These are phyloP conservation scores for Gasterosteus aculeatus DNA, from an alignment of 2,113 vertebrate species.

Conservation along the genomic window DNA sequence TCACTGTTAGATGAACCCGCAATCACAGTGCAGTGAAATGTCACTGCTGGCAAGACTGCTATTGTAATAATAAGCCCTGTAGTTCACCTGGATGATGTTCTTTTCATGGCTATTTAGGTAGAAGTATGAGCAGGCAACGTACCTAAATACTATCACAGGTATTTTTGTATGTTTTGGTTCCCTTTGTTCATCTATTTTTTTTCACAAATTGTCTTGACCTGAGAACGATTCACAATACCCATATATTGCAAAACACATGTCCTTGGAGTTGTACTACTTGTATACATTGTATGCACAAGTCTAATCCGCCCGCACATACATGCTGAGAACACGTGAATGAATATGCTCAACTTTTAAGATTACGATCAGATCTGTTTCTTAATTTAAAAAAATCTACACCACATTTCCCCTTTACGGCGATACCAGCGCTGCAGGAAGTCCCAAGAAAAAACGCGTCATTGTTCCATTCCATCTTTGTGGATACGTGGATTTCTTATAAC, in stretches of 20 bases:
- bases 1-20: slow-evolving; percentile 27
- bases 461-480: slow-evolving; percentile 51
- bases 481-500: slow-evolving; percentile 29
- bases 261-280: slow-evolving; percentile 33
- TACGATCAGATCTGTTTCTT: background rate
- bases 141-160: slow-evolving; percentile 2
- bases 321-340: background rate
- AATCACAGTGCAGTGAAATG: slow-evolving; percentile 30
- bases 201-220: slow-evolving; percentile 5
- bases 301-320: background rate
- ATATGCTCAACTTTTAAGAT: background rate
- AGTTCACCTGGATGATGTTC: background rate
- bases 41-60: slow-evolving; percentile 19
- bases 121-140: background rate
- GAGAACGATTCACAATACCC: slow-evolving; percentile 11
- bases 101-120: background rate
- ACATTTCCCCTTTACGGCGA: background rate
- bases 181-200: background rate
- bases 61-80: slow-evolving; percentile 5
- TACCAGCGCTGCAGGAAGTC: slow-evolving; percentile 17
- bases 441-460: slow-evolving; percentile 29
- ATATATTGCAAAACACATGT: slow-evolving; percentile 35
- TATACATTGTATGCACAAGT: slow-evolving; percentile 17
- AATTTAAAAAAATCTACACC: background rate
- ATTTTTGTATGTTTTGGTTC: slow-evolving; percentile 12